Evolutionary conservation across 1,140 invertebrate genomes (phyloP), one percentile per base, ranked within the genome.

Genomic region (Drosophila aff.): DNA sequence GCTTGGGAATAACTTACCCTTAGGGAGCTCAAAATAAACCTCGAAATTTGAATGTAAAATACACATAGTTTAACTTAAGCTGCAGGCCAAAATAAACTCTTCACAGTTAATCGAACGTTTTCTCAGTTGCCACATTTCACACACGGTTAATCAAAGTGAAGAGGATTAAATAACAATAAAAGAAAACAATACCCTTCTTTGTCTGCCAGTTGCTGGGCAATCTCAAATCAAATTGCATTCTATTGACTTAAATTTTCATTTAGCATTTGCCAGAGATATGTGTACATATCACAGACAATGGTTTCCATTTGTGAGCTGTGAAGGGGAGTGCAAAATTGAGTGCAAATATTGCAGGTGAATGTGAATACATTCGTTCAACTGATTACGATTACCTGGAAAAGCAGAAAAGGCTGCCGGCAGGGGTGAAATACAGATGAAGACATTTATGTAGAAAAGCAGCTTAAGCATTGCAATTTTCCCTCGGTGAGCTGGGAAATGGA

Each of bases 321-420:
- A 16, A 9, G 21, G 21, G 52, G 7, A 50, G n/a, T 31, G 50
- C 5, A 64, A 73, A 73, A 77, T 49, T 61, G 44, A 49, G 74
- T 81, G 79, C 55, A 81, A 81, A 81, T 81, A 65, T 65, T 83
- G 63, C 77, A 52, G 81, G 66, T 72, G 61, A 68, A 67, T 85
- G 61, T 69, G 64, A 66, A 66, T 46, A 72, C 50, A 60, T 79
- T 72, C 55, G 61, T 79, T 79, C 69, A 47, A 55, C 53, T 82
- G 83, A 86, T 86, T 76, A 55, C 61, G 57, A 62, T 47, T 81
- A 44, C 62, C 50, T 23, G 66, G 43, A 66, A 46, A 40, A 33
- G 36, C 31, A 10, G 31, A 9, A 31, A 9, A 9, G 9, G 13
- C 40, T 33, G 38, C 13, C 23, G 21, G 16, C 38, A 10, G 47